phyloP scores from a whole-genome alignment of 2,888 invertebrate species.

The Zhengitettix transpicula region DNA sequence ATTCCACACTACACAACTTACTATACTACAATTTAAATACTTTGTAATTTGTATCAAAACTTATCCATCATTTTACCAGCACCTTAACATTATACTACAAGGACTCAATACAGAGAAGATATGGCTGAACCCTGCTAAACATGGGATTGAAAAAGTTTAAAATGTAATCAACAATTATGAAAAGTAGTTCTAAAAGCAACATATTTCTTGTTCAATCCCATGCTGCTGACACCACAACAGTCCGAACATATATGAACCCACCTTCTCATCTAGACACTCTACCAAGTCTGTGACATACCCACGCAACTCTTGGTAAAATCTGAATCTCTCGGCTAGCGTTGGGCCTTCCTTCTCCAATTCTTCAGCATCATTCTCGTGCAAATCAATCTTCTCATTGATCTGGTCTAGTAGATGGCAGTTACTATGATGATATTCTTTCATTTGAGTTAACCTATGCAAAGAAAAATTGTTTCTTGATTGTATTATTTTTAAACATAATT shows the following conservation, averaged over 20 bases:
- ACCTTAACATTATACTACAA: too few relatives aligned
- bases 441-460: background rate
- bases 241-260: conserved; percentile 28
- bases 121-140: conserved; percentile 20
- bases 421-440: background rate
- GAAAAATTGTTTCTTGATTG: too few relatives aligned
- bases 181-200: background rate
- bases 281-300: conserved; percentile 92
- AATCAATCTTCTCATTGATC: background rate
- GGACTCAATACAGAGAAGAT: conserved; percentile 23
- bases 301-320: conserved; percentile 87
- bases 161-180: background rate
- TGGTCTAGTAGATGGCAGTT: background rate
- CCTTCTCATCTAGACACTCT: conserved; percentile 96
- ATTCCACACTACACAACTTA: too few relatives aligned
- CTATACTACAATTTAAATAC: too few relatives aligned
- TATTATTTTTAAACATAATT: too few relatives aligned
- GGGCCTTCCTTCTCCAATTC: conserved; percentile 38
- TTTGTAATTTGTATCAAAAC: too few relatives aligned
- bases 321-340: conserved; percentile 63
- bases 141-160: conserved; percentile 1
- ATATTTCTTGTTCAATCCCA: conserved; percentile 14
- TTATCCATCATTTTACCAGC: too few relatives aligned
- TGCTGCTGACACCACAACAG: conserved; percentile 2
- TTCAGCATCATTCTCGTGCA: conserved; percentile 24